Conservation (phyloP, 2,113 vertebrate genomes). For the Erythrolamprus reginae region DNA sequence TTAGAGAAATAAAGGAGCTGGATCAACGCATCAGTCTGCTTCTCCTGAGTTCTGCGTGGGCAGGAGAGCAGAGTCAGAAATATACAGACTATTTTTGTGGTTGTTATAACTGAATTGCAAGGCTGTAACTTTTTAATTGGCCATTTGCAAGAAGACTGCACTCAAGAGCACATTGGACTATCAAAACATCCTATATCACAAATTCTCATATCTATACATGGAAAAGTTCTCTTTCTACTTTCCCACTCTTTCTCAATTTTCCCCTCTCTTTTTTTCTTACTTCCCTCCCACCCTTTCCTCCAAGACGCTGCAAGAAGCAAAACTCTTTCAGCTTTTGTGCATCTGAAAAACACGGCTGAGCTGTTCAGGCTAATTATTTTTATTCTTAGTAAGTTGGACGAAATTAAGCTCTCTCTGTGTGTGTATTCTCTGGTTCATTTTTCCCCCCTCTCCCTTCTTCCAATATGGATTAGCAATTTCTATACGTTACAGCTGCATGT, state of each 20-base stretch:
- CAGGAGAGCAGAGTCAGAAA: neutral
- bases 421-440: rapidly evolving
- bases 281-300: neutral
- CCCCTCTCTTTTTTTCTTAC: neutral
- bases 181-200: neutral
- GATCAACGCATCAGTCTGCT: neutral
- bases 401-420: neutral
- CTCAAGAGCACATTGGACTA: neutral
- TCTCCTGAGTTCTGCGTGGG: neutral
- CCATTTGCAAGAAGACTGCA: neutral
- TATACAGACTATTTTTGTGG: neutral
- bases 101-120: neutral
- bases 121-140: slow-evolving; percentile 2
- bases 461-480: slow-evolving; percentile 25
- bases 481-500: slow-evolving; percentile 30
- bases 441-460: neutral
- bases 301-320: rapidly evolving
- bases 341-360: slow-evolving; percentile 34
- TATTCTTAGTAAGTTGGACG: neutral
- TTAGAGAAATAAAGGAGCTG: neutral
- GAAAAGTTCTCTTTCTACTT: neutral
- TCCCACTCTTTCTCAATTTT: neutral
- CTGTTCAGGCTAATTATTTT: slow-evolving; percentile 46
- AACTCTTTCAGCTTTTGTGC: neutral
- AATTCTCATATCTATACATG: neutral